A percentile compares a stretch with the other conserved stretches of the same genome.
These are phyloP conservation scores for Drosophila setosimentum DNA, from an alignment of 2,888 invertebrate genomes.

Conservation along the genomic window DNA sequence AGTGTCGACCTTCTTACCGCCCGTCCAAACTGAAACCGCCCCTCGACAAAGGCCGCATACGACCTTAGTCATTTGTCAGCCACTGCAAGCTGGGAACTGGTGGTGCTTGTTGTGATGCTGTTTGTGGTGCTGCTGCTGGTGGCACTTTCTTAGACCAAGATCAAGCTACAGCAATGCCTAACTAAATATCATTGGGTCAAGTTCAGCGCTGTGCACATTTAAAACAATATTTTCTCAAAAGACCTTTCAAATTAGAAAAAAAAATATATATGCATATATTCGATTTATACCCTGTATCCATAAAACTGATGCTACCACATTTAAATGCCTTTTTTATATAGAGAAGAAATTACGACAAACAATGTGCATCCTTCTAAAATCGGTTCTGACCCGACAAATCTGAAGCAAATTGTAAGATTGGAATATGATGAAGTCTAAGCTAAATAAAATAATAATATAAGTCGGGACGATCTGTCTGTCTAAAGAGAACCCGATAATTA, in stretches of 20 bases:
- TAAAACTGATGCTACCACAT: background rate
- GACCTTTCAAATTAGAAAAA: constrained; percentile 61
- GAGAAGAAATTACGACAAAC: background rate
- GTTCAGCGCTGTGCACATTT: constrained; percentile 71
- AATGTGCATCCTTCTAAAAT: background rate
- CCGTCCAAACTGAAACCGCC: constrained; percentile 72
- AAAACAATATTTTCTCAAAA: constrained; percentile 72
- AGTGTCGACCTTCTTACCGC: constrained; percentile 76
- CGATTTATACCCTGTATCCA: constrained; percentile 18
- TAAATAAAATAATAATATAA: background rate
- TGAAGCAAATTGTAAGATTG: background rate
- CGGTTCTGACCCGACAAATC: background rate
- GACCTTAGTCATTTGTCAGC: constrained; percentile 82
- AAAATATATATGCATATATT: constrained; percentile 2
- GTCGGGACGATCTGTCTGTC: background rate
- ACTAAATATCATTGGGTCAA: constrained; percentile 82
- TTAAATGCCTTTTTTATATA: background rate
- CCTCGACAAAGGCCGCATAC: constrained; percentile 61
- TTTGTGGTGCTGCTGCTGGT: constrained; percentile 34
- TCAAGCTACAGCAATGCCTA: constrained; percentile 52
- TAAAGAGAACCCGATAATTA: background rate
- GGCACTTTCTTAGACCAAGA: constrained; percentile 75
- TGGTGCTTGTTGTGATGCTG: constrained; percentile 21
- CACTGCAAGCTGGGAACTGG: constrained; percentile 50
- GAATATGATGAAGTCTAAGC: background rate